Conservation (phyloP, 2,797 vertebrate species). For the Ptychobarbus kaznakovi region DNA sequence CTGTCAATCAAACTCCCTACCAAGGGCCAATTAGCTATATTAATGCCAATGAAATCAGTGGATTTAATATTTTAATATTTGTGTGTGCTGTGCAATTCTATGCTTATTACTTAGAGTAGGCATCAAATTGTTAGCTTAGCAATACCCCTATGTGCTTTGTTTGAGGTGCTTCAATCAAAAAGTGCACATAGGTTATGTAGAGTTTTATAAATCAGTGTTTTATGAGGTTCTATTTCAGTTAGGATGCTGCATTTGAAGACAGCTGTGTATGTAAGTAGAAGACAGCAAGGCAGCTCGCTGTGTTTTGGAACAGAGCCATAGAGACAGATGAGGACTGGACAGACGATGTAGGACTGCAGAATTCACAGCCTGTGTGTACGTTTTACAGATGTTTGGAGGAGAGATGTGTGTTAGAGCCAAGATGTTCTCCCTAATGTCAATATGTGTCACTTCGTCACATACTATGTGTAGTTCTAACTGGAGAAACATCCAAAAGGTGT, state of each 20-base stretch:
- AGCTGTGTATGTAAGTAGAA: slow-evolving; percentile 3
- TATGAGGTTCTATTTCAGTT: neutral
- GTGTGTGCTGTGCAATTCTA: neutral
- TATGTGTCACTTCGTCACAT: too few species aligned
- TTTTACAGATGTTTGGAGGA: neutral
- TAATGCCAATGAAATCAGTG: neutral
- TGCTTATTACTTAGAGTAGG: neutral
- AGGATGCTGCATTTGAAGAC: neutral
- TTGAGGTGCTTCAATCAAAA: neutral
- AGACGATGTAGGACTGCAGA: neutral
- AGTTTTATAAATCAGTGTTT: neutral
- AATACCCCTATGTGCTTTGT: neutral
- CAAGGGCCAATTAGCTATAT: neutral
- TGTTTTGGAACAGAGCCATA: slow-evolving; percentile 12
- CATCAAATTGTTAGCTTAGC: neutral
- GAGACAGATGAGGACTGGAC: slow-evolving; percentile 22
- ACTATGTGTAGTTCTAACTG: neutral
- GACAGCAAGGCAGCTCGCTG: neutral
- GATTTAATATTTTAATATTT: neutral
- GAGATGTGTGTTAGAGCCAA: neutral
- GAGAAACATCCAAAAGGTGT: neutral
- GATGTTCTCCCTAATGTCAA: neutral
- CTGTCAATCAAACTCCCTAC: neutral
- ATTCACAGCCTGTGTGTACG: slow-evolving; percentile 8
- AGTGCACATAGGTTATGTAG: neutral